Evolutionary conservation across 1,140 invertebrate species (phyloP), one percentile per base, ranked within the genome.

Genomic region (Bombus superbus): DNA sequence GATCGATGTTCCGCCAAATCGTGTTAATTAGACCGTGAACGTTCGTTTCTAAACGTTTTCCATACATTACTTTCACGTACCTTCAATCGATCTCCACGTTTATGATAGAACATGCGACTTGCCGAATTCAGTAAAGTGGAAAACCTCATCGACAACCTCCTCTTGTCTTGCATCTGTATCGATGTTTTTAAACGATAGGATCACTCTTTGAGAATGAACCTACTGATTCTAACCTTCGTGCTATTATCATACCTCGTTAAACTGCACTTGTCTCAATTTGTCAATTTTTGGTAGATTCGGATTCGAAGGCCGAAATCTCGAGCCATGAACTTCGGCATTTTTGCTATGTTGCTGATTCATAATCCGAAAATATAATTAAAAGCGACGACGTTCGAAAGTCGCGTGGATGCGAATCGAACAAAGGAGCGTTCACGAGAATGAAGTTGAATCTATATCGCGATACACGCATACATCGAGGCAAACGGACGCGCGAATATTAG

Each of bases 51-150:
- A 8, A 53, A 53, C 18, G 18, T 2, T 53, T 22, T 53, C 18
- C 47, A 53, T 8, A 22, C 18, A 6, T 8, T 59, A 4, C 2
- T 68, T 71, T 40, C 9, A 75, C 81, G 78, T 85, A 90, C 86
- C 86, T 90, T 90, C 59, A 79, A 32, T 71, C 86, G 83, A 74
- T 90, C 88, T 4, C 72, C 80, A 0, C 83, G 89, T 28, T 40
- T 88, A 32, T 88, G 76, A 38, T 88, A 90, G 25, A 86, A 73
- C 59, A 88, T 5, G 10, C 86, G 83, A 32, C 83, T 71, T 2
- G n/a, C 66, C 15, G 73, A 76, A 53, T 79, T 86, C 59, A 62
- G 10, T 9, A 82, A 15, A 47, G 76, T 35, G 10, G 86, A 90
- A 0, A 79, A 13, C 78, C 72, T 85, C 69, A 75, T 80, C 69